Evolutionary conservation across 2,888 invertebrate species (phyloP).

Genomic region (Ichneumon xanthorius): DNA sequence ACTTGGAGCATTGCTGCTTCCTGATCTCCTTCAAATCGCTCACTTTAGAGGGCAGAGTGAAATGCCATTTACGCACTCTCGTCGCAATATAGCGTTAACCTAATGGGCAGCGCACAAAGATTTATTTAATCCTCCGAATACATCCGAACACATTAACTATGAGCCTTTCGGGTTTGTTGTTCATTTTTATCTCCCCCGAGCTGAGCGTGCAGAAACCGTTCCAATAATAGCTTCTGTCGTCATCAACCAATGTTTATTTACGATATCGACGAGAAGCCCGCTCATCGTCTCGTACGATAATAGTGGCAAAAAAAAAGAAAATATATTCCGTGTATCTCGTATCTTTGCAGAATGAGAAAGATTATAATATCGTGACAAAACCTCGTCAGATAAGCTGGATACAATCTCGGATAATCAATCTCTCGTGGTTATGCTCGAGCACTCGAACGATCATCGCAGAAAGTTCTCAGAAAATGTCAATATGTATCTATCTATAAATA

Average conservation of each 20-base stretch:
- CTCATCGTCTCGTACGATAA: neutral
- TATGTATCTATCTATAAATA: conserved; percentile 9
- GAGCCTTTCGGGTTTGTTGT: neutral
- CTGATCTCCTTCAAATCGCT: conserved; percentile 78
- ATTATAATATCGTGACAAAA: neutral
- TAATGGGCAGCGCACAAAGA: neutral
- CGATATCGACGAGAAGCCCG: neutral
- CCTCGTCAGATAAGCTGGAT: neutral
- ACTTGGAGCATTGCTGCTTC: conserved; percentile 69
- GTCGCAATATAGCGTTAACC: conserved; percentile 10
- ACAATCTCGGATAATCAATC: conserved; percentile 11
- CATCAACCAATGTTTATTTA: neutral
- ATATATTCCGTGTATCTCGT: neutral
- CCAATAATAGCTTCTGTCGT: neutral
- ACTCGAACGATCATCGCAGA: neutral
- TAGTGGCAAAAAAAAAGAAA: neutral
- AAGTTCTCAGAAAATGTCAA: conserved; percentile 34
- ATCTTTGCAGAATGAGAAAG: neutral
- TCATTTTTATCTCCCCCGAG: neutral
- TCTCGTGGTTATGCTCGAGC: conserved; percentile 16
- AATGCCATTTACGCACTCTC: conserved; percentile 70
- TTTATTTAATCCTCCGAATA: neutral
- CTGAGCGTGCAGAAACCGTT: neutral
- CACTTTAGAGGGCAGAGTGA: conserved; percentile 68
- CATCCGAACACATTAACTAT: neutral